These are phyloP conservation scores for Huso huso DNA, from an alignment of 2,797 vertebrate genomes.

Conservation along the genomic window DNA sequence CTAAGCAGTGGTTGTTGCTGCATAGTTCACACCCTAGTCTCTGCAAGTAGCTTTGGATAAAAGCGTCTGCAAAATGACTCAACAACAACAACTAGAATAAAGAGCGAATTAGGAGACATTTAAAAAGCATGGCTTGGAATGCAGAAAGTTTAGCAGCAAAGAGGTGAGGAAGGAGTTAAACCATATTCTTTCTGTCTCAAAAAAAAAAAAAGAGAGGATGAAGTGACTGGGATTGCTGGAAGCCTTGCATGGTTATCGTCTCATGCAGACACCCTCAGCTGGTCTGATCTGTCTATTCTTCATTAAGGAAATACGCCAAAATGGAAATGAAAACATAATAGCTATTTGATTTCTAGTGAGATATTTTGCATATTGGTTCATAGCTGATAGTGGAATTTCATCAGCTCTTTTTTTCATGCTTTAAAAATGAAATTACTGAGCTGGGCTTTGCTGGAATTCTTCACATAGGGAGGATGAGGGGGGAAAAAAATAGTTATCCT, in stretches of 20 bases:
- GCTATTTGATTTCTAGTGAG: constrained; percentile 98
- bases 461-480: constrained; percentile 66
- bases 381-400: constrained; percentile 99
- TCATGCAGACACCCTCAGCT: constrained; percentile 83
- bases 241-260: constrained; percentile 89
- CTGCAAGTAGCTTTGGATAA: no score
- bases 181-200: constrained; percentile 27
- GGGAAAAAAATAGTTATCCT: constrained; percentile 59
- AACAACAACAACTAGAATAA: no score
- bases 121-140: no score
- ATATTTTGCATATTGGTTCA: constrained; percentile 99
- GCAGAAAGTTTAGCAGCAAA: neutral
- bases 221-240: constrained; percentile 78
- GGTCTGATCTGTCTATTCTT: constrained; percentile 97
- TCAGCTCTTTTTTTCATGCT: constrained; percentile 94
- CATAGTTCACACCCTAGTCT: no score
- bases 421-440: constrained; percentile 93
- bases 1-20: no score
- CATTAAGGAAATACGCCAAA: constrained; percentile 98
- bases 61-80: no score
- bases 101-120: no score
- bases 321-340: constrained; percentile 99
- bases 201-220: constrained; percentile 27
- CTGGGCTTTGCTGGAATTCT: constrained; percentile 70
- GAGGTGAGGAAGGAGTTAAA: constrained; percentile 22